Evolutionary conservation across 2,888 invertebrate species (phyloP), one percentile per base, ranked within the genome.

Genomic region (Drosophila mulleri): DNA sequence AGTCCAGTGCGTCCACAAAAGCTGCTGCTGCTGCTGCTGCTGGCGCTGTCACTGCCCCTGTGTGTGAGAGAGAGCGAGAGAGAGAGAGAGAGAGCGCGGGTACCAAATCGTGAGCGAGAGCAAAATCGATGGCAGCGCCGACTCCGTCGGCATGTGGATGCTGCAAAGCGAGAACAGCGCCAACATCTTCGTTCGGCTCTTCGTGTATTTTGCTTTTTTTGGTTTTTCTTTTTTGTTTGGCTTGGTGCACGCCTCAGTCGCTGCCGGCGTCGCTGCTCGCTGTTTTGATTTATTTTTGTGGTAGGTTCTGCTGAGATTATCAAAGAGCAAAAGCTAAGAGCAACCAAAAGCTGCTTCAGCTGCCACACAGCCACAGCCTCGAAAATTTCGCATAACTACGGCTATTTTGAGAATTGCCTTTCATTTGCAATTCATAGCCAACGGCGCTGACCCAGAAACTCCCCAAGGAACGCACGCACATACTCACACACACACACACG

Each of bases 201-300:
- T 78, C 78, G 72, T 63, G 37, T 69, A 39, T 62, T 62, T 67
- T 67, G 74, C 53, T 65, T 54, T 47, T 61, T 56, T 18, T 23
- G 20, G 2, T 23, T 23, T 2, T 67, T 77, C 54, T 65, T 54
- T 50, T 61, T 56, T 18, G 56, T 26, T 26, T 60, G 39, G 44
- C 29, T 20, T 72, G 35, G 71, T 53, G 41, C 54, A 45, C 64
- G 54, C 72, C 61, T 50, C 52, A 50, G 65, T 58, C 58, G 60
- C 73, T 62, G 63, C 48, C 47, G n/a, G 59, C 64, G 61, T 39
- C 58, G 66, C 60, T 52, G 66, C 67, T 45, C 72, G 54, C 78
- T 82, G 80, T 83, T 88, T 89, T 86, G 89, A 84, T 86, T 88
- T 83, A 80, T 80, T 82, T 88, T 85, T 88, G 85, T 88, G 85